These are phyloP conservation scores for Dipodomys ordii DNA, from an alignment of 2,113 vertebrate genomes.

Conservation along the genomic window DNA sequence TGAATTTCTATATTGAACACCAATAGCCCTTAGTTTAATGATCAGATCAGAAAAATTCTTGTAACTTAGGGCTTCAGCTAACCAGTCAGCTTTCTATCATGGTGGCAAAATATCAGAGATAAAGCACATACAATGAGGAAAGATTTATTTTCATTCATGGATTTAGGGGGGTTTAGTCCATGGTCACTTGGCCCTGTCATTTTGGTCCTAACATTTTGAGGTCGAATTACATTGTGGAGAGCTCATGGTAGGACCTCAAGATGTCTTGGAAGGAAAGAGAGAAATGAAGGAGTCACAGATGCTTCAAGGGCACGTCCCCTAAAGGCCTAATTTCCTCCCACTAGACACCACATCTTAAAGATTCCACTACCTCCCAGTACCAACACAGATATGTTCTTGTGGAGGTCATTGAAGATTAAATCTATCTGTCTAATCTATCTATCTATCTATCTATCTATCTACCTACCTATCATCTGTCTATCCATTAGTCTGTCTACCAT, in stretches of 20 bases:
- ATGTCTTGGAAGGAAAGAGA: neutral
- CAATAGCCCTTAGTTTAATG: neutral
- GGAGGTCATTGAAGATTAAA: neutral
- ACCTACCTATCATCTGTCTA: no score
- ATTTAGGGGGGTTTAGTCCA: neutral
- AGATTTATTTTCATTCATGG: neutral
- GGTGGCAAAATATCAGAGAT: neutral
- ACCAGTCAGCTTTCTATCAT: neutral
- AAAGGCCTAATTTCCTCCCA: neutral
- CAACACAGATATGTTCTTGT: neutral
- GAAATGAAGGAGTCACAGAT: accelerated
- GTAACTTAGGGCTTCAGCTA: neutral
- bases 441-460: no score
- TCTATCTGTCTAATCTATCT: no score
- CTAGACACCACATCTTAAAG: no score
- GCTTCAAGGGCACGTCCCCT: neutral
- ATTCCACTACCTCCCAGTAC: neutral
- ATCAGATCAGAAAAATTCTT: neutral
- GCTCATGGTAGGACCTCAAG: no score
- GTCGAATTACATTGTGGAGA: neutral
- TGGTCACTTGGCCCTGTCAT: neutral
- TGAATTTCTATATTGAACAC: neutral
- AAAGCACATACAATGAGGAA: neutral
- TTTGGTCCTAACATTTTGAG: neutral
- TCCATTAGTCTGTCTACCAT: no score